Conservation (phyloP, 1,140 invertebrate genomes). For the Pomacea maculata region DNA sequence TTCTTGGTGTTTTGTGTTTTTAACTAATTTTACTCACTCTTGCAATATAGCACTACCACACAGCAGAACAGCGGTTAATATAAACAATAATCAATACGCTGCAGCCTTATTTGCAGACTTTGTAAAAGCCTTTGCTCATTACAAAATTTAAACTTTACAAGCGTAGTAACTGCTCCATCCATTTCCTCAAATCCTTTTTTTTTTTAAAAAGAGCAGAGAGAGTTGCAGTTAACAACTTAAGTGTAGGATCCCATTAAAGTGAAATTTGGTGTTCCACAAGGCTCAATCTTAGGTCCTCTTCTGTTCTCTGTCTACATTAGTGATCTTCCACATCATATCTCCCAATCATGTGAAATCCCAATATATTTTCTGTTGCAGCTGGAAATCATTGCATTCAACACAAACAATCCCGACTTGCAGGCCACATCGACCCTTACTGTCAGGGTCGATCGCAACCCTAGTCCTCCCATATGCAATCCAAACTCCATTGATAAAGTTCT, state of each 20-base stretch:
- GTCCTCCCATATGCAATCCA: constrained; percentile 75
- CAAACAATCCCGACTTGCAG: constrained; percentile 83
- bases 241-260: neutral
- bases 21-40: no score
- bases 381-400: constrained; percentile 85
- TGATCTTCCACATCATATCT: neutral
- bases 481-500: constrained; percentile 7
- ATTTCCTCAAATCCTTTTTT: neutral
- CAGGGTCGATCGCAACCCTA: constrained; percentile 82
- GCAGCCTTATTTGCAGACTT: no score
- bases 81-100: no score
- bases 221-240: neutral
- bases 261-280: no score
- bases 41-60: no score
- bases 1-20: no score
- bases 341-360: neutral
- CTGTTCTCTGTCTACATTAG: no score
- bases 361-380: constrained; percentile 68
- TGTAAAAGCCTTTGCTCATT: neutral
- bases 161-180: neutral
- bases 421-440: constrained; percentile 82
- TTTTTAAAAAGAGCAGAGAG: neutral
- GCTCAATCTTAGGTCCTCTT: no score
- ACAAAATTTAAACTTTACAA: neutral
- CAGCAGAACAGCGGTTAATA: no score